Conservation (phyloP, 2,888 invertebrate genomes). For the Netelia virgata region DNA sequence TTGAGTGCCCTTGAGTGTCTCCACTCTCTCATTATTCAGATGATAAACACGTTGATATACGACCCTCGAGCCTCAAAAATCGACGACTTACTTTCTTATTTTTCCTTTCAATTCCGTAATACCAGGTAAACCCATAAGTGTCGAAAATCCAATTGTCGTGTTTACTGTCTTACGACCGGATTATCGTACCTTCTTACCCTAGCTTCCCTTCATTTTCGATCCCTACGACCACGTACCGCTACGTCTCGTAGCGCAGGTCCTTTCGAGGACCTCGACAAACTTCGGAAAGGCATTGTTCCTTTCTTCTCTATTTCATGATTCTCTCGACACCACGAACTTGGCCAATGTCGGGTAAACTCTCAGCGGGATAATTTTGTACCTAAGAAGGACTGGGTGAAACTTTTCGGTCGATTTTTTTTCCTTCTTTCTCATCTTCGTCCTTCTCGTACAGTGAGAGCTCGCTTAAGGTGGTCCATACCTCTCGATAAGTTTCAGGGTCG, state of each 20-base stretch:
- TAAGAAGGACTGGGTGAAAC: slow-evolving; percentile 2
- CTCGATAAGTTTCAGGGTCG: too few species aligned
- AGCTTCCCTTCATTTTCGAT: neutral
- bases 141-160: slow-evolving; percentile 22
- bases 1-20: neutral
- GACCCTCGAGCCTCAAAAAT: neutral
- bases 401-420: neutral
- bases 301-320: slow-evolving; percentile 5
- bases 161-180: slow-evolving; percentile 45
- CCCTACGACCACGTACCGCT: neutral
- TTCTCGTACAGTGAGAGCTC: too few species aligned
- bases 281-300: slow-evolving; percentile 1
- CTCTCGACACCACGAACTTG: neutral
- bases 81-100: neutral
- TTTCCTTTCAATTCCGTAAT: slow-evolving; percentile 53
- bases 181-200: neutral
- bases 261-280: neutral
- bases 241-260: neutral
- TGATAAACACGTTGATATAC: neutral
- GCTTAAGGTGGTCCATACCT: too few species aligned
- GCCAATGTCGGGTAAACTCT: slow-evolving; percentile 46
- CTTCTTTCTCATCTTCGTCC: neutral
- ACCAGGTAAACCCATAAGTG: slow-evolving; percentile 54
- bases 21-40: neutral
- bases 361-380: slow-evolving; percentile 35